A percentile compares a stretch with the other conserved stretches of the same genome.
These are phyloP conservation scores for Andricus grossulariae DNA, from an alignment of 1,140 invertebrate species.

Conservation along the genomic window DNA sequence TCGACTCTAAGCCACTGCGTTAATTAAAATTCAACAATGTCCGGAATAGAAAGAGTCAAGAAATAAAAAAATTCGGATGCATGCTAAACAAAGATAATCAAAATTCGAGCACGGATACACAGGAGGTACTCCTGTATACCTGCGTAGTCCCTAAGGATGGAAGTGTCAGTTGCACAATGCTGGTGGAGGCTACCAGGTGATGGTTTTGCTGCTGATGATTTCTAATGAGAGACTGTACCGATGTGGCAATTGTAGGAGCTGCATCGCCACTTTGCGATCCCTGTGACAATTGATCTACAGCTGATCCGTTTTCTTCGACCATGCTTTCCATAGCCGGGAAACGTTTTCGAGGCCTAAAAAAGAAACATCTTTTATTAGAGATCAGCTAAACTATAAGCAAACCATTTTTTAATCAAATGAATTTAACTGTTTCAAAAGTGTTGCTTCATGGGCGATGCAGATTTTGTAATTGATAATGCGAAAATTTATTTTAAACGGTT, in stretches of 20 bases:
- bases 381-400: too few relatives aligned
- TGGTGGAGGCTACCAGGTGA: slow-evolving; percentile 82
- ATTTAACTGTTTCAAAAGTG: too few relatives aligned
- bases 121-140: slow-evolving; percentile 77
- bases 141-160: slow-evolving; percentile 82
- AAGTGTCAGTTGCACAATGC: slow-evolving; percentile 89
- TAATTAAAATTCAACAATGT: not conserved
- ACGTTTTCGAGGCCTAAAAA: slow-evolving; percentile 72
- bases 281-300: slow-evolving; percentile 79
- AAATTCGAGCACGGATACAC: slow-evolving; percentile 65
- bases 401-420: too few relatives aligned
- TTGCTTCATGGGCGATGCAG: too few relatives aligned
- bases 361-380: slow-evolving; percentile 27
- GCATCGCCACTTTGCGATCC: slow-evolving; percentile 75
- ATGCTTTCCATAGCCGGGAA: slow-evolving; percentile 87
- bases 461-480: too few relatives aligned
- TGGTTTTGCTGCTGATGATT: slow-evolving; percentile 75
- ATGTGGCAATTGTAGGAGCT: slow-evolving; percentile 75
- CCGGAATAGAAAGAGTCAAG: slow-evolving; percentile 22
- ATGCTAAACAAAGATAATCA: slow-evolving; percentile 39
- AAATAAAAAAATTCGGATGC: slow-evolving; percentile 44
- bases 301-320: slow-evolving; percentile 89
- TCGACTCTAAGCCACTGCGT: not conserved
- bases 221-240: slow-evolving; percentile 77
- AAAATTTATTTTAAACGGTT: too few relatives aligned